Evolutionary conservation across 1,140 invertebrate species (phyloP).

Genomic region (Papilio machaon): DNA sequence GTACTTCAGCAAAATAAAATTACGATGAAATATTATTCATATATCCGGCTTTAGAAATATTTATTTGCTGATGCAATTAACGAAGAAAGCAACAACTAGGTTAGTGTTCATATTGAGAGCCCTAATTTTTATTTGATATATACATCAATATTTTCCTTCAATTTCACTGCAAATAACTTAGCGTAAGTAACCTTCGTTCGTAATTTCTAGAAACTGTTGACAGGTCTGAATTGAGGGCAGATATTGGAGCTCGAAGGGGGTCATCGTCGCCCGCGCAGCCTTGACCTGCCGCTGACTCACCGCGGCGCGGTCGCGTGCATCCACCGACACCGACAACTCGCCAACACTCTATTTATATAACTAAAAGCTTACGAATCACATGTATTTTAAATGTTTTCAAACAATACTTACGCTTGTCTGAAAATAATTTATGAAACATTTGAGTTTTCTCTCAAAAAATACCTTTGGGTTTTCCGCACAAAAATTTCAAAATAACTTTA

Average conservation of each 20-base stretch:
- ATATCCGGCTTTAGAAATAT: neutral
- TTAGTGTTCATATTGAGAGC: neutral
- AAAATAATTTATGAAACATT: slow-evolving; percentile 6
- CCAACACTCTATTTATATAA: slow-evolving; percentile 44
- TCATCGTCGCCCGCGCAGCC: slow-evolving; percentile 55
- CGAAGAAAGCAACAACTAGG: neutral
- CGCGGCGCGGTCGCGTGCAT: slow-evolving; percentile 48
- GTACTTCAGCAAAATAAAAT: neutral
- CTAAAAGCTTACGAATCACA: slow-evolving; percentile 26
- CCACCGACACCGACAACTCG: slow-evolving; percentile 38
- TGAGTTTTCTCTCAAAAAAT: neutral
- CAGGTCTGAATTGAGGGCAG: slow-evolving; percentile 44
- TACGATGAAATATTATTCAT: neutral
- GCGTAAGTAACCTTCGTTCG: slow-evolving; percentile 17
- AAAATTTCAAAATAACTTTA: neutral
- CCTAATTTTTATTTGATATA: neutral
- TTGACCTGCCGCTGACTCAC: slow-evolving; percentile 60
- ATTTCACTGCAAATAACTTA: neutral
- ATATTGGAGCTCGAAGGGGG: slow-evolving; percentile 49
- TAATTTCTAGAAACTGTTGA: slow-evolving; percentile 45
- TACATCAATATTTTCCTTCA: neutral
- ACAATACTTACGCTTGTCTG: slow-evolving; percentile 6
- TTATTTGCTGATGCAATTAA: neutral
- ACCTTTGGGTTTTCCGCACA: neutral
- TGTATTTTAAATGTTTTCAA: slow-evolving; percentile 25